A percentile compares a stretch with the other conserved stretches of the same genome.
Evolutionary conservation across 92 coral and sea anemone genomes (phyloP).

Genomic region (Heliopora coerulea): DNA sequence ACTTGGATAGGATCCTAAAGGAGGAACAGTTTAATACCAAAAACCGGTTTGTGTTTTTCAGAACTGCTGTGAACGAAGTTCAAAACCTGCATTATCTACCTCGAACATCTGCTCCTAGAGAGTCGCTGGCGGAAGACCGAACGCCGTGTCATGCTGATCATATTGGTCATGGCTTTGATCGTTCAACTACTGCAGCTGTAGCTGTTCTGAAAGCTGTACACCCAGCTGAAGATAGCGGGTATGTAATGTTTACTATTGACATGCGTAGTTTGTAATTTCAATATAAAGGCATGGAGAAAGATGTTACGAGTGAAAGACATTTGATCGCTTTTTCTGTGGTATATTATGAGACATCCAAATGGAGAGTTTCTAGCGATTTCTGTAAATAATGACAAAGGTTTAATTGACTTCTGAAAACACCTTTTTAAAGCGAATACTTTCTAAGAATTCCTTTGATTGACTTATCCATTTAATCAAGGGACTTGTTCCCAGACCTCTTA

Average conservation of each 20-base stretch:
- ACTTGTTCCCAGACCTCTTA: too few species aligned
- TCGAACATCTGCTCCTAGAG: conserved; percentile 85
- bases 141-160: conserved; percentile 98
- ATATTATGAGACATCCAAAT: not conserved
- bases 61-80: conserved; percentile 87
- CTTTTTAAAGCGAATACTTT: too few species aligned
- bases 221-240: conserved; percentile 52
- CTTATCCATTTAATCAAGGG: too few species aligned
- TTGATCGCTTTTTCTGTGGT: not conserved
- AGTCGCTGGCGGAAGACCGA: conserved; percentile 91
- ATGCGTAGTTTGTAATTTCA: not conserved
- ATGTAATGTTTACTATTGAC: too few species aligned
- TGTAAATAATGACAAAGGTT: too few species aligned
- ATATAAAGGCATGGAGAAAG: not conserved
- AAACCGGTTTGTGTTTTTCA: not conserved
- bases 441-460: too few species aligned
- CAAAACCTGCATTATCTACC: conserved; percentile 95
- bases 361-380: too few species aligned
- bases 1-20: too few species aligned
- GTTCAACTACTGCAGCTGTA: conserved; percentile 95
- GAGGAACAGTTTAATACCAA: too few species aligned
- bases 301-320: too few species aligned
- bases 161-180: conserved; percentile 98
- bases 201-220: conserved; percentile 92
- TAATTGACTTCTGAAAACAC: too few species aligned